phyloP scores from a whole-genome alignment of 2,113 vertebrate genomes.

The Tapirus terrestris region DNA sequence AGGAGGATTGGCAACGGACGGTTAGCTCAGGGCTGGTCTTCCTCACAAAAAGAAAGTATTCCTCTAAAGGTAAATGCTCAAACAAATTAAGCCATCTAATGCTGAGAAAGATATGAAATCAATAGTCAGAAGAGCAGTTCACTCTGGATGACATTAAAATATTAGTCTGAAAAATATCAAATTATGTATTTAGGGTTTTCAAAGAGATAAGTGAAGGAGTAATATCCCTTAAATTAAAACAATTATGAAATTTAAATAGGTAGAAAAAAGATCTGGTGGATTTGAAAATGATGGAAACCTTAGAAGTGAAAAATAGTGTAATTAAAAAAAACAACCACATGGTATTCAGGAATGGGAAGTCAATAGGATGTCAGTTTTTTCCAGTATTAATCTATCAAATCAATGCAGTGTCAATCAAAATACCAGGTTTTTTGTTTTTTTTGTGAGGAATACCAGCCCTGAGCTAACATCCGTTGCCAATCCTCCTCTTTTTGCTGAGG shows the following conservation, averaged over 20 bases:
- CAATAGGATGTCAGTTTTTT: background rate
- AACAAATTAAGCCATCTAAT: slow-evolving; percentile 16
- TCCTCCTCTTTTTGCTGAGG: too few relatives aligned
- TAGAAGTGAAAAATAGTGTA: background rate
- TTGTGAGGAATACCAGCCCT: too few relatives aligned
- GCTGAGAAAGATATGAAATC: background rate
- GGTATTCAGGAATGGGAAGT: background rate
- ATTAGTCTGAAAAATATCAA: slow-evolving; percentile 32
- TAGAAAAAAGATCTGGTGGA: background rate
- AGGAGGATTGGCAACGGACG: background rate
- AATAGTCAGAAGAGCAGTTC: background rate
- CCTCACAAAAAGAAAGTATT: background rate
- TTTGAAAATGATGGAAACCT: slow-evolving; percentile 38
- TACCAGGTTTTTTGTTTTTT: background rate
- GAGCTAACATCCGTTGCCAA: too few relatives aligned
- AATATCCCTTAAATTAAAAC: slow-evolving; percentile 11
- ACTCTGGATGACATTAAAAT: slow-evolving; percentile 35
- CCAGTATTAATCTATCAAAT: background rate
- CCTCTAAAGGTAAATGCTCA: background rate
- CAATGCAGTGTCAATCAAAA: background rate
- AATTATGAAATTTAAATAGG: background rate
- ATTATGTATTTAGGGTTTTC: slow-evolving; percentile 37
- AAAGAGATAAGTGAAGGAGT: background rate
- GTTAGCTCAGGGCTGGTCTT: too few relatives aligned
- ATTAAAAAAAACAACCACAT: background rate